Conservation (phyloP, 64 coral and sea anemone genomes). For the Montipora foliosa region DNA sequence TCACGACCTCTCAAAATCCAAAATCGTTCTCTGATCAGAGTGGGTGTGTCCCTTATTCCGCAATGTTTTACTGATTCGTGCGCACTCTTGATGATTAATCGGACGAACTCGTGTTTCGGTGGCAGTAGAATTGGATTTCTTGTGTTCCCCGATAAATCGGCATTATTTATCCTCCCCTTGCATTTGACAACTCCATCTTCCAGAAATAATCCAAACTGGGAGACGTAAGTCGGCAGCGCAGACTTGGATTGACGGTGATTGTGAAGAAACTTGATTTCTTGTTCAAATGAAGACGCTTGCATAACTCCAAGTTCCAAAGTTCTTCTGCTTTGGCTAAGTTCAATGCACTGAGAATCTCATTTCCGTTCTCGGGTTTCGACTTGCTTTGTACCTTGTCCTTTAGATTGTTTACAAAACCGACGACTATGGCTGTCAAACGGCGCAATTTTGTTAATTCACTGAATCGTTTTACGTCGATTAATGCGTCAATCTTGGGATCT, state of each 20-base stretch:
- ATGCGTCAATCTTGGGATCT: background rate
- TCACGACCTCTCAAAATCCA: slow-evolving; percentile 44
- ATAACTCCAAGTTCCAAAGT: background rate
- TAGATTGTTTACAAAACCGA: slow-evolving; percentile 28
- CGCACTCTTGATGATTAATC: slow-evolving; percentile 7
- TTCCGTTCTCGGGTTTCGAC: background rate
- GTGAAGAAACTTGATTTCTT: slow-evolving; percentile 26
- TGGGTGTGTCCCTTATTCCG: slow-evolving; percentile 38
- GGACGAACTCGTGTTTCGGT: background rate
- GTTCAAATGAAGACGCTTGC: background rate
- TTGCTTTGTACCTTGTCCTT: background rate
- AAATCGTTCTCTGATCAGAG: slow-evolving; percentile 24
- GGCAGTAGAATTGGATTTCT: slow-evolving; percentile 67
- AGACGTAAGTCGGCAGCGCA: background rate
- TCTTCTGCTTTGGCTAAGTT: slow-evolving; percentile 10
- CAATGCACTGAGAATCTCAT: background rate
- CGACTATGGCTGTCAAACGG: slow-evolving; percentile 2
- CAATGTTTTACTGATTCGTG: slow-evolving; percentile 41
- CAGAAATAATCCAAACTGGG: slow-evolving; percentile 22
- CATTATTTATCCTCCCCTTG: slow-evolving; percentile 24
- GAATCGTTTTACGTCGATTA: slow-evolving; percentile 29
- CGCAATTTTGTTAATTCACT: slow-evolving; percentile 11
- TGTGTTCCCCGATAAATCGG: background rate
- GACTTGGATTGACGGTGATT: background rate
- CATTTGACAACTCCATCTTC: slow-evolving; percentile 12